Evolutionary conservation across 2,113 vertebrate genomes (phyloP), one percentile per base, ranked within the genome.

Genomic region (Pseudopodoces humilis): DNA sequence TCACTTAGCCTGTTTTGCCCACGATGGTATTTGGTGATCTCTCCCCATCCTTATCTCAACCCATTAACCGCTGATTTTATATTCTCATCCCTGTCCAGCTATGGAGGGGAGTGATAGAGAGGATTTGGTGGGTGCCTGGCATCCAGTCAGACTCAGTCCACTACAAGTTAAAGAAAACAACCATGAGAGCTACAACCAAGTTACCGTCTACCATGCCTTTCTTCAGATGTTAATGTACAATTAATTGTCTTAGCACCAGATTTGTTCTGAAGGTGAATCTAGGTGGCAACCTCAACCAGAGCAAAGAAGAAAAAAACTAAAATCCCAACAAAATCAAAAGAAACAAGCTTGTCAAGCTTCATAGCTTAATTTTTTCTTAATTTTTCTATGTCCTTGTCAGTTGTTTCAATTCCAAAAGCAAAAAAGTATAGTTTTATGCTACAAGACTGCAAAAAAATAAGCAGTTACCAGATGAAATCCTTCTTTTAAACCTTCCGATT

Each of bases 161-260:
- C 17, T 11, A 37, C 3, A 76, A 56, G 20, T 71, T 27, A 71
- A 89, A 31, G 27, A 64, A 77, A 75, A 72, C 7, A 37, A 33
- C 0, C 27, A 47, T 1, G 1, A 0, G 0, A 69, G 28, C 62
- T 90, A 64, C 13, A 81, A 70, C 4, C 0, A 3, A 60, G n/a
- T 70, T 72, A 49, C 2, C 2, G 50, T 47, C 6, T 23, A 52
- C 6, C 7, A 11, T 6, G 9, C 18, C 39, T 46, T 63, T 78
- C 33, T 31, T 65, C 49, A 86, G 55, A 63, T 7, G 3, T 28
- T 83, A 62, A 52, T 10, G 46, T 2, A 71, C 3, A 39, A 56
- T 21, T 69, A 68, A 33, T 3, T 52, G 31, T 20, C 21, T 76
- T 39, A 60, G 50, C 33, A 76, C 9, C 1, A 8, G 5, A 11